A percentile compares a stretch with the other conserved stretches of the same genome.
Conservation (phyloP, 2,888 invertebrate species). For the Villa cingulata region DNA sequence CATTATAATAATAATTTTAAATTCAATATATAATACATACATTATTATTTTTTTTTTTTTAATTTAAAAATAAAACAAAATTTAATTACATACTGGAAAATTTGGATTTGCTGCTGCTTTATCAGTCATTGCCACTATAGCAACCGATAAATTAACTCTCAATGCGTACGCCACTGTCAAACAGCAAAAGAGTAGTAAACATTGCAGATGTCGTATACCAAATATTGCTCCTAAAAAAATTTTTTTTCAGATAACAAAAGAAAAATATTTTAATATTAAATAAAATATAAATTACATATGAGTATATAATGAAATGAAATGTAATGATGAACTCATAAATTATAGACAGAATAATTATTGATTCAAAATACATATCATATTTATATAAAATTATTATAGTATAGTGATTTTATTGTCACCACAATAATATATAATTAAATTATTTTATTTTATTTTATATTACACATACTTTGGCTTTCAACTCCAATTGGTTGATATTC, state of each 20-base stretch:
- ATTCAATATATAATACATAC: too few species aligned
- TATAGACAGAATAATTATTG: too few species aligned
- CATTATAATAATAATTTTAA: too few species aligned
- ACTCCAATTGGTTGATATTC: slow-evolving; percentile 31
- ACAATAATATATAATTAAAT: too few species aligned
- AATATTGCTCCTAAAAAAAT: slow-evolving; percentile 21
- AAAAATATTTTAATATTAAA: background rate
- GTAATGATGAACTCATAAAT: too few species aligned
- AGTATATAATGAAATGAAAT: too few species aligned
- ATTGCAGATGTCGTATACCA: slow-evolving; percentile 47
- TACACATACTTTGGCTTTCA: background rate
- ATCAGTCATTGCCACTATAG: slow-evolving; percentile 54
- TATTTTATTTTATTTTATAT: background rate
- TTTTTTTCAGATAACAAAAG: background rate
- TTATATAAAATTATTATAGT: too few species aligned
- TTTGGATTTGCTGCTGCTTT: slow-evolving; percentile 5
- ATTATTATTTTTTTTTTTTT: too few species aligned
- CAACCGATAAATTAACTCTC: slow-evolving; percentile 52
- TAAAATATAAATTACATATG: too few species aligned
- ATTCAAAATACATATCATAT: background rate
- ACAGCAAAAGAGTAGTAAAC: slow-evolving; percentile 31
- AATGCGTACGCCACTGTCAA: slow-evolving; percentile 46
- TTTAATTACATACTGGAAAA: slow-evolving; percentile 1
- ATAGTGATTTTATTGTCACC: too few species aligned
- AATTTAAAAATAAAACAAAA: background rate